Conservation (phyloP, 1,140 invertebrate species). For the Sycophila sp. region DNA sequence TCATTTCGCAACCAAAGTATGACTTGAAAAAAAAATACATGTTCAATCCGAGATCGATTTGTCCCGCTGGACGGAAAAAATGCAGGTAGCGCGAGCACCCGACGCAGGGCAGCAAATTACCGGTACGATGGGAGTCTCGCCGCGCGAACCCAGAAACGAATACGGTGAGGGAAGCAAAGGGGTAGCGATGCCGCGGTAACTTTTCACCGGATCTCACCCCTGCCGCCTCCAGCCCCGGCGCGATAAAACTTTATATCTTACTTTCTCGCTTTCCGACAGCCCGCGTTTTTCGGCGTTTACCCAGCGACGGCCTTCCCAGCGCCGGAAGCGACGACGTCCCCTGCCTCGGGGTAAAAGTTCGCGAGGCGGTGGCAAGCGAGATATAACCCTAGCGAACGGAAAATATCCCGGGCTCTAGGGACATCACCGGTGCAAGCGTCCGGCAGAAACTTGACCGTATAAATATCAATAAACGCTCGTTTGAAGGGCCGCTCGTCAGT, state of each 20-base stretch:
- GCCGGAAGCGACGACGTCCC: background rate
- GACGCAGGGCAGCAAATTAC: too few species aligned
- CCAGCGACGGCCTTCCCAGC: background rate
- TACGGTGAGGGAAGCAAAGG: too few species aligned
- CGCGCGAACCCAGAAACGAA: too few species aligned
- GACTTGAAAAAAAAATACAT: too few species aligned
- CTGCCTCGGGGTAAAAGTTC: background rate
- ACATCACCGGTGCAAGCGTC: background rate
- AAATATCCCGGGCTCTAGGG: background rate
- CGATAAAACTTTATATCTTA: constrained; percentile 32
- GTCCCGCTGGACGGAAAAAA: too few species aligned
- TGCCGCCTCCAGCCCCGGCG: background rate
- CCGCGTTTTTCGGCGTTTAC: constrained; percentile 20
- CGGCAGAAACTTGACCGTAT: constrained; percentile 17
- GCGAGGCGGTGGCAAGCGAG: background rate
- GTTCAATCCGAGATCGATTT: too few species aligned
- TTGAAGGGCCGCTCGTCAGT: constrained; percentile 13
- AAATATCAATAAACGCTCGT: constrained; percentile 31
- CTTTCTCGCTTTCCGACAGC: constrained; percentile 19
- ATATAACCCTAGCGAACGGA: constrained; percentile 2
- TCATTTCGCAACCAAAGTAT: too few species aligned
- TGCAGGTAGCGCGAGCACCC: too few species aligned
- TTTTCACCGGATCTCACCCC: background rate
- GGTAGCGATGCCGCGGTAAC: too few species aligned
- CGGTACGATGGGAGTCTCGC: too few species aligned